Conservation (phyloP, 2,797 vertebrate species). For the Alfaro cultratus region DNA sequence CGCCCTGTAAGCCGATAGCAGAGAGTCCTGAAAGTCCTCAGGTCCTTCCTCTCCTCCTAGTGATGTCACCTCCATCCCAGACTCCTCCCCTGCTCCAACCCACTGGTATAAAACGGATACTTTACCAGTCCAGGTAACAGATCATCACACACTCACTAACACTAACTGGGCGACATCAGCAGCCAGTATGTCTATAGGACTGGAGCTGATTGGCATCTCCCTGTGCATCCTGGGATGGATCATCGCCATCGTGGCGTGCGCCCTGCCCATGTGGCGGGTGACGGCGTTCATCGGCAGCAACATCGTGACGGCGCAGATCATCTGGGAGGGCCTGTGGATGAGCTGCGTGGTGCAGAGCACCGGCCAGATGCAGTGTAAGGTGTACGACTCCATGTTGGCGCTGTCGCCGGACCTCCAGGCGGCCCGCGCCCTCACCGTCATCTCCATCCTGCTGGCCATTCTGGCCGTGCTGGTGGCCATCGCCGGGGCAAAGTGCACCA, state of each 20-base stretch:
- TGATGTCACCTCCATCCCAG: constrained; percentile 68
- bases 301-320: constrained; percentile 91
- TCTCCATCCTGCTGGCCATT: constrained; percentile 87
- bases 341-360: constrained; percentile 91
- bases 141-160: constrained; percentile 54
- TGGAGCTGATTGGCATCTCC: constrained; percentile 89
- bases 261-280: constrained; percentile 92
- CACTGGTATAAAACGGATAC: constrained; percentile 80
- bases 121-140: constrained; percentile 57
- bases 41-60: constrained; percentile 61
- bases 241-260: constrained; percentile 87
- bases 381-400: constrained; percentile 89
- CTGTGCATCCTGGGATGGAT: constrained; percentile 90
- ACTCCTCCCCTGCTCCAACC: constrained; percentile 79
- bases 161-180: constrained; percentile 13
- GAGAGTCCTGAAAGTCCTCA: constrained; percentile 34
- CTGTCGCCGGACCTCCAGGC: constrained; percentile 91
- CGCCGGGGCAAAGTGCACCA: constrained; percentile 93
- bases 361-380: constrained; percentile 78
- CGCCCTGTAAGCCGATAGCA: constrained; percentile 67
- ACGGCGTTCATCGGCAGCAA: constrained; percentile 93
- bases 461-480: constrained; percentile 89
- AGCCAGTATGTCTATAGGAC: constrained; percentile 87
- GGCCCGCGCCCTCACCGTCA: constrained; percentile 88
- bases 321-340: constrained; percentile 93